Evolutionary conservation across 2,113 vertebrate species (phyloP), one percentile per base, ranked within the genome.

Genomic region (Osmerus eperlanus): DNA sequence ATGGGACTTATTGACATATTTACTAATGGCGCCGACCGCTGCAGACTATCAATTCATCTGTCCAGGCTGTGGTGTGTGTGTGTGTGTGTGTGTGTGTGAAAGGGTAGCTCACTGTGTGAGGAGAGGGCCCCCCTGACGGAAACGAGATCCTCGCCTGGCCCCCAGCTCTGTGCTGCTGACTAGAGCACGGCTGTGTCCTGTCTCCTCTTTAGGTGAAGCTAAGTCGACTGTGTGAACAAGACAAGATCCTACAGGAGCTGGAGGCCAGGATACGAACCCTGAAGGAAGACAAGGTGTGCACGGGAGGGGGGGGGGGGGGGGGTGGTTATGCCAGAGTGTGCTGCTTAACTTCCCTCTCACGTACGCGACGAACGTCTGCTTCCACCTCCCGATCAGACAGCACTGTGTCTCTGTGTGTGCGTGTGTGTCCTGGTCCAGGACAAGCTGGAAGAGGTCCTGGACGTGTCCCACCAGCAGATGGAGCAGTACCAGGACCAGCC

Each of bases 401-500:
- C 11, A 60, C n/a, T 7, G 18, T 21, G 18, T 11, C 8, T 69
- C 67, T 14, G 3, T 75, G 19, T 59, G 69, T 13, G 21, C 21
- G 21, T 21, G 2, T 76, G 18, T 62, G 65, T n/a, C 21, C 60
- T 13, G 18, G 28, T 62, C 18, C 83, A 99, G 97, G 97, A 98
- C 87, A 97, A 97, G 88, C 84, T 99, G 62, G 97, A 99, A 77
- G 96, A 95, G 0, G 95, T 98, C 84, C 84, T 99, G 84, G 97
- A 99, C 78, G 94, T 98, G 72, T 93, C 96, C 21, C 97, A 97
- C 90, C 94, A 95, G 82, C 97, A 99, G 89, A 96, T 95, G 95
- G 96, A 98, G 80, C 94, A 97, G 85, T 98, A 97, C 89, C 93
- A 85, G 87, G 96, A 96, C 78, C 96, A 99, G 82, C 96, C 95